A percentile compares a stretch with the other conserved stretches of the same genome.
Evolutionary conservation across 1,140 invertebrate genomes (phyloP).

Genomic region (Drosophila lini): DNA sequence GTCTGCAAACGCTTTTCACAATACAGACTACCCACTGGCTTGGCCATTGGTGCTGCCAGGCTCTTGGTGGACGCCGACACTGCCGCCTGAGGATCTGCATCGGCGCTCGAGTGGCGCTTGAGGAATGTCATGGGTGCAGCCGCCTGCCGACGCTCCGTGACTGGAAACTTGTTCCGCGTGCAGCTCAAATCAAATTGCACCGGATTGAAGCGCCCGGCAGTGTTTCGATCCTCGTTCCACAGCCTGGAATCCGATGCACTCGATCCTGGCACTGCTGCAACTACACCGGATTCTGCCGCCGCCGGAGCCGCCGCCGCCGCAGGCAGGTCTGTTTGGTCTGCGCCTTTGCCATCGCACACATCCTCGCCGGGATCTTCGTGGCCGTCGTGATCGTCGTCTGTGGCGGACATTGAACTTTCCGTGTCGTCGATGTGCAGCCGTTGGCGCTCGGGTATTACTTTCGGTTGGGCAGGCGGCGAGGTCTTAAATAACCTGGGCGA

Average conservation of each 20-base stretch:
- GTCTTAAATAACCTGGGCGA: conserved; percentile 48
- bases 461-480: neutral
- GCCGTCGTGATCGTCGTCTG: conserved; percentile 32
- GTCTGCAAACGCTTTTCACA: conserved; percentile 80
- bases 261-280: neutral
- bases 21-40: conserved; percentile 72
- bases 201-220: conserved; percentile 75
- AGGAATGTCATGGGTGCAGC: conserved; percentile 3
- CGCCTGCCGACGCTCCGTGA: conserved; percentile 70
- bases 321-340: conserved; percentile 27
- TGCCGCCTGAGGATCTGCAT: conserved; percentile 1
- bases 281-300: neutral
- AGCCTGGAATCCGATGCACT: conserved; percentile 20
- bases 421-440: conserved; percentile 53
- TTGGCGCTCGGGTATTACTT: conserved; percentile 2
- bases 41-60: conserved; percentile 67
- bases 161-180: conserved; percentile 84
- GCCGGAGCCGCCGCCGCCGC: neutral
- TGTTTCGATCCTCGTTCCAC: conserved; percentile 72
- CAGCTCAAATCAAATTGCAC: conserved; percentile 81
- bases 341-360: conserved; percentile 55
- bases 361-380: conserved; percentile 44
- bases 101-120: conserved; percentile 24
- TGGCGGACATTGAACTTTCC: conserved; percentile 18
- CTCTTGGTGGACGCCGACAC: conserved; percentile 61